Conservation (phyloP, 2,888 invertebrate species). For the Caprella mutica region DNA sequence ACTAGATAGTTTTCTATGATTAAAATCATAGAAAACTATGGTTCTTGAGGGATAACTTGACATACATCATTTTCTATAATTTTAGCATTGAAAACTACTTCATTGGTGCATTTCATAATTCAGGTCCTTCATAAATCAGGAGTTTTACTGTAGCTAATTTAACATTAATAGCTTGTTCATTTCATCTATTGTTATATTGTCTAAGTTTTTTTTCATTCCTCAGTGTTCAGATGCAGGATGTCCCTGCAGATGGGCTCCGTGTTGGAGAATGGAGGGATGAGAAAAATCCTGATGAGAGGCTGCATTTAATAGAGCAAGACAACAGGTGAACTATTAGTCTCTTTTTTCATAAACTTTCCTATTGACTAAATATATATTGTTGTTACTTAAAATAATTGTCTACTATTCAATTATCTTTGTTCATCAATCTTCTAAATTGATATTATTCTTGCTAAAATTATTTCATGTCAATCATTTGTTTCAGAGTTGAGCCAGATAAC, state of each 20-base stretch:
- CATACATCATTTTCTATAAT: no score
- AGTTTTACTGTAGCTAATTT: no score
- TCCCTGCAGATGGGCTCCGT: constrained; percentile 69
- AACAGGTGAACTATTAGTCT: constrained; percentile 49
- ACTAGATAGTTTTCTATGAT: no score
- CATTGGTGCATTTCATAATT: no score
- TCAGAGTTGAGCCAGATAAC: constrained; percentile 59
- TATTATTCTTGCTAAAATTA: background rate
- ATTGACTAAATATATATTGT: no score
- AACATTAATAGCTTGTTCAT: background rate
- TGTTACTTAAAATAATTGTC: background rate
- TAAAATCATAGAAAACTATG: no score
- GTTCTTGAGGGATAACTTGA: no score
- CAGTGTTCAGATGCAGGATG: constrained; percentile 91
- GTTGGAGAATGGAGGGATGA: constrained; percentile 64
- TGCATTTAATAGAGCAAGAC: constrained; percentile 59
- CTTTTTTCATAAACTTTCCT: no score
- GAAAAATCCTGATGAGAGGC: constrained; percentile 67
- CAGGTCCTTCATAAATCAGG: no score
- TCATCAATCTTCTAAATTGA: background rate
- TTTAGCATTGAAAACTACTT: no score
- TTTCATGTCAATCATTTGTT: background rate
- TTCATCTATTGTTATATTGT: background rate
- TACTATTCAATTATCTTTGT: background rate
- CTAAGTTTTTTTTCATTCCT: background rate